A percentile compares a stretch with the other conserved stretches of the same genome.
Conservation (phyloP, 2,797 vertebrate species). For the Cottoperca gobio region DNA sequence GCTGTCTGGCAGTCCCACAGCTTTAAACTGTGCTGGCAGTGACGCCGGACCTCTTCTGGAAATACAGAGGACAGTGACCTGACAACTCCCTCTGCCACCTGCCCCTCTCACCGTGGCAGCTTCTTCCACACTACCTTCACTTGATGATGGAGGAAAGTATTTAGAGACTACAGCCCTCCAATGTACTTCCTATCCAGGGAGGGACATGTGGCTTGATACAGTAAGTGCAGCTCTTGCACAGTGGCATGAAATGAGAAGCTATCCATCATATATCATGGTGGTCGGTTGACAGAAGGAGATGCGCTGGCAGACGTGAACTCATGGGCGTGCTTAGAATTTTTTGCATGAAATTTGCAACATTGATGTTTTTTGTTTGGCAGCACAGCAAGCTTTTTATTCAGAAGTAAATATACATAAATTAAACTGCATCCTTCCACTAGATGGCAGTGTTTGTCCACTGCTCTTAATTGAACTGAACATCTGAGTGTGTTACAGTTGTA, state of each 20-base stretch:
- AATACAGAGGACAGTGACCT: constrained; percentile 16
- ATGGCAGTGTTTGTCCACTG: constrained; percentile 69
- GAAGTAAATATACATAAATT: constrained; percentile 11
- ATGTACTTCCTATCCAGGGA: constrained; percentile 27
- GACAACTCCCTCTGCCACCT: constrained; percentile 19
- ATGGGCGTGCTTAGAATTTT: background rate
- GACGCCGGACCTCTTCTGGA: constrained; percentile 31
- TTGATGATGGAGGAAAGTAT: constrained; percentile 50
- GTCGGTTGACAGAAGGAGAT: constrained; percentile 13
- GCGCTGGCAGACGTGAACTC: background rate
- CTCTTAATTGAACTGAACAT: background rate
- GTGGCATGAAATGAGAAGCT: constrained; percentile 61
- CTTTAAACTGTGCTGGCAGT: constrained; percentile 3
- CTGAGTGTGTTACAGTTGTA: background rate
- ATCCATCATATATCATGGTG: constrained; percentile 60
- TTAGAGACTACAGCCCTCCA: constrained; percentile 46
- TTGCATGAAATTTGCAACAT: background rate
- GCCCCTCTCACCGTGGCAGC: background rate
- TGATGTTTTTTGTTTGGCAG: constrained; percentile 1
- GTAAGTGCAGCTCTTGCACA: constrained; percentile 41
- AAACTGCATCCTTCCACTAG: constrained; percentile 61
- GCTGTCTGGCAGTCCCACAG: constrained; percentile 8
- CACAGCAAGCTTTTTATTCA: background rate
- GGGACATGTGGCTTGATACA: constrained; percentile 42
- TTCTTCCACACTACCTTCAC: constrained; percentile 27